A percentile compares a stretch with the other conserved stretches of the same genome.
These are phyloP conservation scores for Nomada goodeniana DNA, from an alignment of 2,888 invertebrate species.

Conservation along the genomic window DNA sequence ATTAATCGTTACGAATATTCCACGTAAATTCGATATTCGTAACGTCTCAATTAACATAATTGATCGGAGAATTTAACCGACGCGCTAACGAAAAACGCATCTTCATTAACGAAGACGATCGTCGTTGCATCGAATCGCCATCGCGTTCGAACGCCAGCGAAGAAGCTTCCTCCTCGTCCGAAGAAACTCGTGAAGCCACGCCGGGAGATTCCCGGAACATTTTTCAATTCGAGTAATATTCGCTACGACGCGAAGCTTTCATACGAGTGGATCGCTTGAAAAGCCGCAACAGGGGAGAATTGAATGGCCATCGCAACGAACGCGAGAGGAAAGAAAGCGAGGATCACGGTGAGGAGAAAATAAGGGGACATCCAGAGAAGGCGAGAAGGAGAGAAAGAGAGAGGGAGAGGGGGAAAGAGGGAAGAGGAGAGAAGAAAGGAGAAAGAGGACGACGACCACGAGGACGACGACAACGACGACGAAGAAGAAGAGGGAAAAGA, in stretches of 20 bases:
- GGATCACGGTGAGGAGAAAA: constrained; percentile 30
- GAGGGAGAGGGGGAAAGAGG: constrained; percentile 18
- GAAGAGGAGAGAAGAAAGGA: constrained; percentile 39
- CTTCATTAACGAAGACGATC: not conserved
- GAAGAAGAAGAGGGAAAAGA: constrained; percentile 66
- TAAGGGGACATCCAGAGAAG: constrained; percentile 36
- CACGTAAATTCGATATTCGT: too few species aligned
- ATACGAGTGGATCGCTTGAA: constrained; percentile 40
- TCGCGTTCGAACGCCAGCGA: not conserved
- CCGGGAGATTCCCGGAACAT: not conserved
- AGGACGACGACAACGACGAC: constrained; percentile 46
- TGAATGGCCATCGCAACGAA: constrained; percentile 41
- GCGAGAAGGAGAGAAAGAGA: constrained; percentile 4
- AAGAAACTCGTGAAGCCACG: not conserved
- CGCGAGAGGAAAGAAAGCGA: constrained; percentile 50
- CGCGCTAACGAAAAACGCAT: not conserved
- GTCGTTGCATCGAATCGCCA: not conserved
- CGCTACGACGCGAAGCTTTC: constrained; percentile 32
- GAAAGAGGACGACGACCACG: constrained; percentile 42
- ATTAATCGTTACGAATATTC: too few species aligned
- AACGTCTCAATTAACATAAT: not conserved
- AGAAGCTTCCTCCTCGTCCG: not conserved
- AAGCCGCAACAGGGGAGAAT: constrained; percentile 39
- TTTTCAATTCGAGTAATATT: constrained; percentile 36
- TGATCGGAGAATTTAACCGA: not conserved